These are phyloP conservation scores for Balaeniceps rex DNA, from an alignment of 2,113 vertebrate species.

Conservation along the genomic window DNA sequence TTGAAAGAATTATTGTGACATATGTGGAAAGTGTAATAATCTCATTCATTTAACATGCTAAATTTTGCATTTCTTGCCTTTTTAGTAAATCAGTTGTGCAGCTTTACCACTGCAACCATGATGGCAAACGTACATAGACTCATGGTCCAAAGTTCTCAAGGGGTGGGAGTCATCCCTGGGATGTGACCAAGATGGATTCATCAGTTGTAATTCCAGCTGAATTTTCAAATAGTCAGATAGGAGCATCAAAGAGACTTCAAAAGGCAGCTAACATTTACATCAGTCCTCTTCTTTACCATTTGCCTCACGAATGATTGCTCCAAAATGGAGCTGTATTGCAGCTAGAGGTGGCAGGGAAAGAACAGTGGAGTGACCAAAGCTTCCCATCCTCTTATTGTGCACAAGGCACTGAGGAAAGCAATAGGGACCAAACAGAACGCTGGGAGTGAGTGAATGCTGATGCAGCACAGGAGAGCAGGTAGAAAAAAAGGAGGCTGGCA, in stretches of 20 bases:
- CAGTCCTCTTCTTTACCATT: neutral
- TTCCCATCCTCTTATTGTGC: neutral
- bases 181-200: neutral
- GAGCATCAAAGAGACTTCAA: neutral
- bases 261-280: neutral
- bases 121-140: neutral
- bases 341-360: neutral
- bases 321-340: neutral
- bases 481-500: neutral
- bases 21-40: neutral
- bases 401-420: neutral
- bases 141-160: neutral
- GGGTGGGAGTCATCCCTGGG: neutral
- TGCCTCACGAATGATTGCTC: neutral
- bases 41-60: neutral
- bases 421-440: neutral
- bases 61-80: neutral
- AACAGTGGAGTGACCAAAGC: neutral
- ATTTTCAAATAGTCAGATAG: neutral
- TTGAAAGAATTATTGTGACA: neutral
- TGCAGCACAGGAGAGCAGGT: fast-evolving
- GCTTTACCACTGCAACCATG: neutral
- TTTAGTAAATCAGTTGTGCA: neutral
- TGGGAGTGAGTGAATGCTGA: neutral
- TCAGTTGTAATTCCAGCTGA: neutral